phyloP scores from a whole-genome alignment of 1,140 invertebrate genomes.

The Caenorhabditis latens region DNA sequence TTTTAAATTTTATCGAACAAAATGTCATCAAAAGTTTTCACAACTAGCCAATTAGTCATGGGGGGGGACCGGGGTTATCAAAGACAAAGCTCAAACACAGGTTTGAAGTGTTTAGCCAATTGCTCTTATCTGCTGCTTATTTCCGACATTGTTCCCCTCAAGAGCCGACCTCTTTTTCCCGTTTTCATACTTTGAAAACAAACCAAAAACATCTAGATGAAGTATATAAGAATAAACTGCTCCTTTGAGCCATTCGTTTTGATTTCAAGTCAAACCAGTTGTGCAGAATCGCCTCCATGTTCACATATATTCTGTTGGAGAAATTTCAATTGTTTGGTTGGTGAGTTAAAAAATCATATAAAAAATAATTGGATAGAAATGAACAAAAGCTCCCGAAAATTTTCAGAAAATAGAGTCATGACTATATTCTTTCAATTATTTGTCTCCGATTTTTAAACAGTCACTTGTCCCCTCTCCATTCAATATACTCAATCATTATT shows the following conservation, averaged over 20 bases:
- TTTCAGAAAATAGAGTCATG: neutral
- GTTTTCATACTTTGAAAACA: constrained; percentile 14
- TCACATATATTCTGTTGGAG: constrained; percentile 47
- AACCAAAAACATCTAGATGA: neutral
- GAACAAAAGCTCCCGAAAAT: no score
- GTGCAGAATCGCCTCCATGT: constrained; percentile 29
- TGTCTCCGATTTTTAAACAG: constrained; percentile 25
- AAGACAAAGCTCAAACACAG: constrained; percentile 14
- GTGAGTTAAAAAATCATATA: neutral
- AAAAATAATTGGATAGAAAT: no score
- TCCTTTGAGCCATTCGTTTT: constrained; percentile 26
- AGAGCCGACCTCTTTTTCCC: neutral
- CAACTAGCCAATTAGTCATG: neutral
- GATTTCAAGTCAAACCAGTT: constrained; percentile 22
- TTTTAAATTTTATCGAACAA: no score
- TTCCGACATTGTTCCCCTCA: constrained; percentile 45
- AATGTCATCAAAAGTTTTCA: neutral
- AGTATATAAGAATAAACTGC: neutral
- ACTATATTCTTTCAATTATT: neutral
- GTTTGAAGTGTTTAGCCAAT: constrained; percentile 53
- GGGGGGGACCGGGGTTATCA: neutral
- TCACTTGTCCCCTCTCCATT: neutral
- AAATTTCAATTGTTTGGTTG: constrained; percentile 33
- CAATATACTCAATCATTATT: constrained; percentile 49
- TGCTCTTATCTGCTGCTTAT: neutral